Evolutionary conservation across 37 sponge, comb jelly and placozoan genomes (phyloP).

Genomic region (Mnemiopsis leidyi): DNA sequence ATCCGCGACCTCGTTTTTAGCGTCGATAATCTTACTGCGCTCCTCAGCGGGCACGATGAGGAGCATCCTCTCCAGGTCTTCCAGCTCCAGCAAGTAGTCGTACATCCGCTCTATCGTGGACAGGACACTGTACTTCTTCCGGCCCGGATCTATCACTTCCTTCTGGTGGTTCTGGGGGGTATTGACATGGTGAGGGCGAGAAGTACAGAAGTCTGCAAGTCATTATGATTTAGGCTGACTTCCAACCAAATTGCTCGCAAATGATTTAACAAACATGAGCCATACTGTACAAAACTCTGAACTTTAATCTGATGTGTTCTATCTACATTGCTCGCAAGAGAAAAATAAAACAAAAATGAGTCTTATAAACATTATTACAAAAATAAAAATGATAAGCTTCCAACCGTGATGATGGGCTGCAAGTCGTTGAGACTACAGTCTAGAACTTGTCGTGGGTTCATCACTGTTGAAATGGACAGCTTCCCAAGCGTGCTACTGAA

Average conservation of each 20-base stretch:
- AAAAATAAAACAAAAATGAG: too few species aligned
- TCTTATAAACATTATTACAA: neutral
- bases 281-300: too few species aligned
- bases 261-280: too few species aligned
- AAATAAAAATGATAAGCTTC: too few species aligned
- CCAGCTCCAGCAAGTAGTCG: slow-evolving; percentile 53
- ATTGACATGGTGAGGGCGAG: too few species aligned
- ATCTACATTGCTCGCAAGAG: too few species aligned
- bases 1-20: slow-evolving; percentile 55
- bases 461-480: slow-evolving; percentile 61
- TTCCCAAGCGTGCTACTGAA: slow-evolving; percentile 42
- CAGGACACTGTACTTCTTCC: slow-evolving; percentile 42
- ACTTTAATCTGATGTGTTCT: too few species aligned
- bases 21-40: slow-evolving; percentile 25
- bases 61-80: slow-evolving; percentile 54
- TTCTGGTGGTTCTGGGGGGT: slow-evolving; percentile 34
- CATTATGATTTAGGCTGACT: too few species aligned
- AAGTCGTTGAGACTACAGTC: slow-evolving; percentile 61
- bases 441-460: slow-evolving; percentile 62
- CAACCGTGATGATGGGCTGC: slow-evolving; percentile 45
- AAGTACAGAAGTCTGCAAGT: too few species aligned
- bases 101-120: slow-evolving; percentile 58
- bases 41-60: slow-evolving; percentile 61
- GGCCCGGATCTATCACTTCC: neutral
- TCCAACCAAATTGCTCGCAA: too few species aligned